Conservation (phyloP, 2,888 invertebrate species). For the Diploptera punctata region DNA sequence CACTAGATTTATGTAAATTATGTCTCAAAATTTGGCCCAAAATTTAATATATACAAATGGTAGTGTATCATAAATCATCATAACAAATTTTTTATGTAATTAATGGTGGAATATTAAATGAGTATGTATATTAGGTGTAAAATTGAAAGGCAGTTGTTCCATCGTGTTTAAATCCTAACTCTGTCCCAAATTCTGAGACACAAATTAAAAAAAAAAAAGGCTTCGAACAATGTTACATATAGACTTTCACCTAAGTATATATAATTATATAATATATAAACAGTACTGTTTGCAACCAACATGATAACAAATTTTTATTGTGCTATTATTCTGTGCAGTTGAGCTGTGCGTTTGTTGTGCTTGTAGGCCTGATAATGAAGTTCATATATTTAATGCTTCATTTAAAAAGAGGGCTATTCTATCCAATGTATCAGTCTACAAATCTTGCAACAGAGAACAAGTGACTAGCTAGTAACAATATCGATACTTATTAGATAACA, state of each 20-base stretch:
- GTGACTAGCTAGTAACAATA: not conserved
- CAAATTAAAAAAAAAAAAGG: not conserved
- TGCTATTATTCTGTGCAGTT: not conserved
- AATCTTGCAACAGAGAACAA: not conserved
- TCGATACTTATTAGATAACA: not conserved
- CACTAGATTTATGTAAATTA: constrained; percentile 2
- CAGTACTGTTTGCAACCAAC: not conserved
- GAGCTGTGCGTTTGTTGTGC: not conserved
- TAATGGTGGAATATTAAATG: constrained; percentile 7
- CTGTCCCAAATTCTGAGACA: constrained; percentile 10
- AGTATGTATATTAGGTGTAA: constrained; percentile 5
- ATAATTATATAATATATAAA: no score
- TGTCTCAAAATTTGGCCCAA: constrained; percentile 20
- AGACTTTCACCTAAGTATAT: no score
- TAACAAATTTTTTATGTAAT: not conserved
- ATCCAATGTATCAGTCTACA: not conserved
- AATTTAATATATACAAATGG: constrained; percentile 1
- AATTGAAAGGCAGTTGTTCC: constrained; percentile 11
- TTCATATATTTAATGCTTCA: not conserved
- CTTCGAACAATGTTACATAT: not conserved
- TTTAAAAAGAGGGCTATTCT: not conserved
- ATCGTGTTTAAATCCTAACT: not conserved
- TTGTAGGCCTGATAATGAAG: not conserved
- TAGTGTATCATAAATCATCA: not conserved
- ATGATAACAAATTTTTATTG: not conserved